Evolutionary conservation across 2,888 invertebrate genomes (phyloP), one percentile per base, ranked within the genome.

Genomic region (Thera obeliscata): DNA sequence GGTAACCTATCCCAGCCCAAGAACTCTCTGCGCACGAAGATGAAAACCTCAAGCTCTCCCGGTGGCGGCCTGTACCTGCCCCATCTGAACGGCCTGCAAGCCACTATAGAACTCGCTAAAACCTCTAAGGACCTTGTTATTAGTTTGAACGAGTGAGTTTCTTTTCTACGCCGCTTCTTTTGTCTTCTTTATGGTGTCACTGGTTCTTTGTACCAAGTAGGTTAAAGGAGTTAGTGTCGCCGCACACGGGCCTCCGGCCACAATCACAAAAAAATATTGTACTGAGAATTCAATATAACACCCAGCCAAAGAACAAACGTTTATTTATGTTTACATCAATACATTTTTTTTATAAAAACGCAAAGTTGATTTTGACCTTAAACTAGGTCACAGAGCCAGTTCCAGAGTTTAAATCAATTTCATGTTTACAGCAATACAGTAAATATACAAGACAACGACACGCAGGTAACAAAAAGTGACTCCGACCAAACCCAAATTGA

Each of bases 1-100:
- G 98, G 97, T 48, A 96, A 96, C 78, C 91, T 95, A 67, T 89
- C 94, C 0, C 94, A 94, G 55, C 88, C 89, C 0, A 81, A 87
- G 4, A 84, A 90, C 48, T 77, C 89, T 0, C 85, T 94, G 2
- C 86, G 88, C 52, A 86, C 90, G 0, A 95, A 94, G 80, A 95
- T 95, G 85, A 95, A 94, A 74, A 95, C 95, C 0, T 95, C 95
- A 0, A 95, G 94, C 64, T 93, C 93, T 0, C 95, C 95, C 85
- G 62, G 91, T 9, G 95, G 95, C 0, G 81, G 88, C 0, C 62
- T 90, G 0, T 87, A 83, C 64, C 54, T 86, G 7, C 84, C 89
- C 0, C 76, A 83, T 11, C 71, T 75, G 0, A 88, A 90, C 70
- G 90, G 89, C 0, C 54, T 88, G 0, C 87, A 88, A 0, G 87